A percentile compares a stretch with the other conserved stretches of the same genome.
These are phyloP conservation scores for Anastrepha ludens DNA, from an alignment of 1,140 invertebrate genomes.

Conservation along the genomic window DNA sequence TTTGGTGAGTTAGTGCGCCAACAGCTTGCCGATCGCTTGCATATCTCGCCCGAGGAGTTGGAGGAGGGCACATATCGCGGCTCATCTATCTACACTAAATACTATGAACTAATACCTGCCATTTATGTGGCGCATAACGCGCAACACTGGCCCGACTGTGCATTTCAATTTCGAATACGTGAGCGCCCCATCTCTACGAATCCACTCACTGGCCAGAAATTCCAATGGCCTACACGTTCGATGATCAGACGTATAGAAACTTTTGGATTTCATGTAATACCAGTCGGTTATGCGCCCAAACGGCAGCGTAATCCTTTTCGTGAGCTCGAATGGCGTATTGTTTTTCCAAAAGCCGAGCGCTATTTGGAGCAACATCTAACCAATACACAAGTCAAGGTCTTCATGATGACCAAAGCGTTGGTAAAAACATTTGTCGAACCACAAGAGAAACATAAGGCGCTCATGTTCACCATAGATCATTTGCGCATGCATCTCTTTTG, in stretches of 20 bases:
- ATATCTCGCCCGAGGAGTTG: conserved; percentile 75
- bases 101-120: conserved; percentile 80
- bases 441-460: conserved; percentile 60
- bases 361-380: conserved; percentile 83
- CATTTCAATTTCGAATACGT: conserved; percentile 79
- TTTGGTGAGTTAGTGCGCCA: conserved; percentile 79
- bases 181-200: conserved; percentile 76
- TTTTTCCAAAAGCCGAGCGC: conserved; percentile 83
- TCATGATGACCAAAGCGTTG: conserved; percentile 79
- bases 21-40: conserved; percentile 76
- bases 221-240: conserved; percentile 80
- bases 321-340: conserved; percentile 83
- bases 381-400: conserved; percentile 81
- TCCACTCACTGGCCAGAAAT: conserved; percentile 76
- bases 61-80: conserved; percentile 76
- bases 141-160: conserved; percentile 78
- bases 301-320: conserved; percentile 77
- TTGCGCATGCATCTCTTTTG: conserved; percentile 86
- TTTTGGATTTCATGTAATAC: conserved; percentile 81
- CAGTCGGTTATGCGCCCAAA: conserved; percentile 80
- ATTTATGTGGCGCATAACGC: conserved; percentile 75
- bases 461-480: conserved; percentile 76
- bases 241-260: conserved; percentile 81
- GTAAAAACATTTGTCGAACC: conserved; percentile 81
- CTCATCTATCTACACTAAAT: conserved; percentile 78